Base-by-base conservation (phyloP, 1,140 invertebrate genomes). In the Phthorimaea operculella region DNA sequence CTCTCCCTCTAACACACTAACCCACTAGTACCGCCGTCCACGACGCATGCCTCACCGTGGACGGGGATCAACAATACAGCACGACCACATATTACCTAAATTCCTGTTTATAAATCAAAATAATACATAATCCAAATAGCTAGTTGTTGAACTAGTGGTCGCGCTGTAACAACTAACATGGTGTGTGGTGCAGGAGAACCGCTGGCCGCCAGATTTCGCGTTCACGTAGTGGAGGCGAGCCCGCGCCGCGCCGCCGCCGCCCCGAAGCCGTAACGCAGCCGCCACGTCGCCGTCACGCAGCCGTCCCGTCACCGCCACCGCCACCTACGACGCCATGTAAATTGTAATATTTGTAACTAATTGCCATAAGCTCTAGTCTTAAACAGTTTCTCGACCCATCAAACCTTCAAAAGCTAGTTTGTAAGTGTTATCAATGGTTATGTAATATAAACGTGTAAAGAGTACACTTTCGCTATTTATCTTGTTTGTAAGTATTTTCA, bases 121-220 rank as follows among this genome's bases (percentile, higher is more conserved):
- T 2, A 28, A 28, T 28, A 28, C 21, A 6, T 28, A 28, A 2
- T 6, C 6, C 21, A 28, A 28, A 28, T 6, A 28, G 6, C 21
- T 28, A 6, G 21, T 28, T 28, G 21, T 28, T 28, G 21, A 28
- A 6, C 2, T 28, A 28, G 21, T 28, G 21, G 21, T 28, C 21
- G 21, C 21, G 21, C 21, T 28, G 21, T 28, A 28, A 28, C 34
- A 49, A 66, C 76, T 76, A 76, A 79, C 70, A 58, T 28, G 57
- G 56, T 64, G 52, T 48, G 55, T 57, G 72, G 72, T 73, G 62
- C 76, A 79, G 79, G 79, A 82, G 55, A 74, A 73, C 68, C 70
- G 74, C 66, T 76, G 75, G 76, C 72, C 76, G 65, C 79, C 74
- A 36, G 70, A 77, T 66, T 74, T 78, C 68, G 72, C 70, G 52